A percentile compares a stretch with the other conserved stretches of the same genome.
Evolutionary conservation across 2,113 vertebrate species (phyloP).

Genomic region (Bubalus kerabau): DNA sequence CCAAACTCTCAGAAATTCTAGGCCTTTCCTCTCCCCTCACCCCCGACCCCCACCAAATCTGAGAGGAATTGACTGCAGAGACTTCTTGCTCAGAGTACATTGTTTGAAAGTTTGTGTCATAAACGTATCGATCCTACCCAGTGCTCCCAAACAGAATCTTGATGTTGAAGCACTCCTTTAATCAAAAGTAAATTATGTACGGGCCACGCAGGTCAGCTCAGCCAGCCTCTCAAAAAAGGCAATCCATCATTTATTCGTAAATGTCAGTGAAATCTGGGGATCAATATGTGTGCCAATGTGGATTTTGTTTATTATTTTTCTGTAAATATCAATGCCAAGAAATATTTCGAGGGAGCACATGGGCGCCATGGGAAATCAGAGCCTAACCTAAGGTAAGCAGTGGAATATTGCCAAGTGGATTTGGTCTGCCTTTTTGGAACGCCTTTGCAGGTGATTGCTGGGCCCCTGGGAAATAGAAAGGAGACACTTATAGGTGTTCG

Average conservation of each 20-base stretch:
- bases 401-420: not conserved
- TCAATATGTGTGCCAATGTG: slow-evolving; percentile 73
- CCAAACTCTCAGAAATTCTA: not conserved
- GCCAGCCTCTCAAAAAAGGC: slow-evolving; percentile 77
- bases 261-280: slow-evolving; percentile 83
- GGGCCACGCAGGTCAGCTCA: slow-evolving; percentile 78
- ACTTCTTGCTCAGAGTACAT: slow-evolving; percentile 56
- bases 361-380: slow-evolving; percentile 41
- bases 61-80: slow-evolving; percentile 23
- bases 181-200: slow-evolving; percentile 87
- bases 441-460: not conserved
- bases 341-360: not conserved
- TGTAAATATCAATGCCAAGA: slow-evolving; percentile 61
- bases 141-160: slow-evolving; percentile 63
- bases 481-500: not conserved
- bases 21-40: not conserved
- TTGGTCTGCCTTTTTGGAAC: not conserved
- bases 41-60: not conserved
- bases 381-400: not conserved
- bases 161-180: slow-evolving; percentile 84
- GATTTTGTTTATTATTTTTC: slow-evolving; percentile 76
- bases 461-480: not conserved
- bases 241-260: slow-evolving; percentile 85
- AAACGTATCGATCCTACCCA: slow-evolving; percentile 75
- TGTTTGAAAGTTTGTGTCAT: slow-evolving; percentile 80